Evolutionary conservation across 2,888 invertebrate species (phyloP), one percentile per base, ranked within the genome.

Genomic region (Stictocephala bisonia): DNA sequence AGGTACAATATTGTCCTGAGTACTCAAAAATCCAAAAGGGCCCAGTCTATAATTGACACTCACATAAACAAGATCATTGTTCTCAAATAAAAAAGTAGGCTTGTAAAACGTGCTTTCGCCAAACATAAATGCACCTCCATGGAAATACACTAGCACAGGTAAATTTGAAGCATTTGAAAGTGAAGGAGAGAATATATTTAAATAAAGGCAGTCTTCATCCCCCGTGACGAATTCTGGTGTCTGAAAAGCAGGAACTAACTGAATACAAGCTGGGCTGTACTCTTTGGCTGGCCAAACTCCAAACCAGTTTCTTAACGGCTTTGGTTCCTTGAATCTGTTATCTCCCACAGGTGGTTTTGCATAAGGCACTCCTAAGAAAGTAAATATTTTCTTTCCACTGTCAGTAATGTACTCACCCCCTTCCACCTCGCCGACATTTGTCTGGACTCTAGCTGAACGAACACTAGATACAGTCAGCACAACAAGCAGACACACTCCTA

Each of bases 71-170:
- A 84, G 75, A 76, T 91, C 87, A 58, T 85, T 83, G 9, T 48
- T 29, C 64, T 90, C 88, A 88, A 93, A 88, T 0, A 93, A 77
- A 76, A 86, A 85, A 7, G 85, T 82, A 0, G 90, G 87, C 0
- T 88, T 88, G 80, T 88, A 89, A 0, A 81, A 68, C 6, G 83
- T 82, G 0, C 87, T 87, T 1, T 86, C 83, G 0, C 91, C 90
- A 78, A 88, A 90, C 88, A 91, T 91, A 81, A 85, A 86, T 15
- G 82, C 85, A n/a, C 86, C 86, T 15, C 86, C 85, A 74, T 86
- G 86, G 56, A 86, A 84, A 75, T 84, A 84, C 1, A 86, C 82
- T 31, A 86, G 79, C 0, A 86, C 86, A 41, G 85, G 83, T 22
- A 84, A 75, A 13, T 27, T 27, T 18, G 41, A 22, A 13, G 1